Percentiles rank a stretch among this genome's conserved stretches.
These are phyloP conservation scores for Elysia crispata DNA, from an alignment of 2,888 invertebrate genomes.

Conservation along the genomic window DNA sequence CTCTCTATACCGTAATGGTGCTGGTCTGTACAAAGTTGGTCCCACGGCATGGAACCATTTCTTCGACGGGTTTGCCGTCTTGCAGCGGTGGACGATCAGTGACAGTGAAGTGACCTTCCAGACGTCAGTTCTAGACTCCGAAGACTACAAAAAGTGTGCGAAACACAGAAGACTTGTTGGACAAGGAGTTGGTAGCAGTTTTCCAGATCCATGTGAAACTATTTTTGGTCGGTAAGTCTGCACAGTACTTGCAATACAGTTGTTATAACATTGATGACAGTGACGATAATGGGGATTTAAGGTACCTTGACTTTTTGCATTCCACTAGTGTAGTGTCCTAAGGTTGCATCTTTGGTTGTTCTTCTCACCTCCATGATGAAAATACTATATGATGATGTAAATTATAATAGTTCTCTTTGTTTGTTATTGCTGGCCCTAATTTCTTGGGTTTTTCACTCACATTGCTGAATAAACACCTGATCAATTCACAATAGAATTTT, in stretches of 20 bases:
- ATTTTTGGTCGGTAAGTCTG: constrained; percentile 76
- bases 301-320: background rate
- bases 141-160: constrained; percentile 83
- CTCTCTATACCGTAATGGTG: constrained; percentile 81
- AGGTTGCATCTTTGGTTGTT: no score
- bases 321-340: no score
- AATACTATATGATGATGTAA: no score
- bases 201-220: constrained; percentile 85
- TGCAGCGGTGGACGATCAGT: constrained; percentile 78
- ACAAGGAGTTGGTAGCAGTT: constrained; percentile 90
- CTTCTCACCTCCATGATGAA: no score
- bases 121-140: constrained; percentile 83
- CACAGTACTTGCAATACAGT: background rate
- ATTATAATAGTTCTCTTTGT: no score
- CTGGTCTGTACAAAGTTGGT: constrained; percentile 90
- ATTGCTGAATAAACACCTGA: no score
- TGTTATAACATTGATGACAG: background rate
- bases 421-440: no score
- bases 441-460: no score
- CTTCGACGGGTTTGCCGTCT: constrained; percentile 91
- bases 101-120: constrained; percentile 74
- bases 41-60: constrained; percentile 83
- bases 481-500: no score
- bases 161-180: constrained; percentile 86
- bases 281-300: background rate